Base-by-base conservation (phyloP, 2,888 invertebrate genomes). In the Leucozona laternaria region DNA sequence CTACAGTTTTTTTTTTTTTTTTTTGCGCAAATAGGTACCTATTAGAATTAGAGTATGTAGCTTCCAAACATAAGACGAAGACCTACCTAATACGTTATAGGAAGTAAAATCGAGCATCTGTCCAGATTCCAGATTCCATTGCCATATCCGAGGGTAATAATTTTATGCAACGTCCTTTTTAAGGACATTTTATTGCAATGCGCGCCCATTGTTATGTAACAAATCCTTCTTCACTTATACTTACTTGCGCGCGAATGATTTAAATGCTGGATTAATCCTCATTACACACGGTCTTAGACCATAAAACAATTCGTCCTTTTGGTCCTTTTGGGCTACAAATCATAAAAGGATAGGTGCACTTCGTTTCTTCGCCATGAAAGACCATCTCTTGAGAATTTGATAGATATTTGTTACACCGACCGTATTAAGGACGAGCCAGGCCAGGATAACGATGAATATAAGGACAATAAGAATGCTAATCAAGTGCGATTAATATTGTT, bases 381-480 rank as follows among this genome's bases (percentile, higher is more conserved):
- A 40, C 13, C 43, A 31, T 64, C 50, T 28, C 22, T 48, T 55
- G 64, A 40, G 20, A 72, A 34, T 8, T 22, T 31, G 66, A 80
- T 20, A 64, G 64, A 48, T 45, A 45, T 78, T 75, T 82, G 82
- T 78, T 64, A 64, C 86, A 86, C 66, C 57, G 10, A 2, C 11
- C 3, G 2, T 17, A 3, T 17, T 8, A 82, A 79, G 71, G 70
- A 75, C 78, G 64, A 58, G 11, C 6, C 22, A 60, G 15, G 7
- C 25, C 25, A 28, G 0, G 20, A 58, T 82, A 75, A 58, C n/a
- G n/a, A n/a, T n/a, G n/a, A n/a, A n/a, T n/a, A 53, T 7, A 75
- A 62, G 43, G 82, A 86, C 82, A 86, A 86, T 82, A 71, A 78
- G 82, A 86, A 86, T 86, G 86, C 86, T 86, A 86, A 86, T 86